Evolutionary conservation across 2,888 invertebrate species (phyloP), one percentile per base, ranked within the genome.

Genomic region (Epinotia demarniana): DNA sequence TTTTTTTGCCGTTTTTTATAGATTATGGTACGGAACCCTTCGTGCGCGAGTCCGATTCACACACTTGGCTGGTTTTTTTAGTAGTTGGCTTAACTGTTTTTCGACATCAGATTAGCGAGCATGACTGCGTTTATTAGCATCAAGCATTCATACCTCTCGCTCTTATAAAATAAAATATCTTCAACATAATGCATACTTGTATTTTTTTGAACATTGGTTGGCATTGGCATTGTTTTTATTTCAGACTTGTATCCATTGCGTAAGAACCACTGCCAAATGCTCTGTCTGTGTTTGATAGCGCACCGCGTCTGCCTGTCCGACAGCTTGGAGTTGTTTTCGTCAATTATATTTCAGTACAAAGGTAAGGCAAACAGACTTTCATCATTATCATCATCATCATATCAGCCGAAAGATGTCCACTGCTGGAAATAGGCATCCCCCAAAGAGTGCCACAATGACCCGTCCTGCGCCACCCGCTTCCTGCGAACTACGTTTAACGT

Each of bases 341-440:
- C 92, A 0, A 87, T 94, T n/a, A 87, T 94, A 0, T 81, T 86
- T 3, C 94, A 93, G 57, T 94, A 94, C 71, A 90, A 85, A 88
- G 94, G 94, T 93, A 78, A 78, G 68, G 27, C 23, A 18, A 46
- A 16, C 13, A n/a, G 12, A 13, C 46, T 46, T 13, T 46, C 13
- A 9, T 8, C 8, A 11, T 43, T 43, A 43, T 39, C 1, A 39
- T 39, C 1, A 39, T 39, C 23, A 23, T 27, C 23, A 27, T 27
- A 27, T 27, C 23, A 27, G 2, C 23, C 23, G 23, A 27, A 27
- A 27, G 23, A 27, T 3, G 23, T 3, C 23, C 23, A 23, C 23
- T 1, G 23, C 23, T 27, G 23, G 23, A 27, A 27, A 27, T 27
- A 27, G 23, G 23, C 1, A 27, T 27, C 23, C 23, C 23, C 2